Conservation (phyloP, 2,888 invertebrate genomes). For the Malthinus seriepunctatus region DNA sequence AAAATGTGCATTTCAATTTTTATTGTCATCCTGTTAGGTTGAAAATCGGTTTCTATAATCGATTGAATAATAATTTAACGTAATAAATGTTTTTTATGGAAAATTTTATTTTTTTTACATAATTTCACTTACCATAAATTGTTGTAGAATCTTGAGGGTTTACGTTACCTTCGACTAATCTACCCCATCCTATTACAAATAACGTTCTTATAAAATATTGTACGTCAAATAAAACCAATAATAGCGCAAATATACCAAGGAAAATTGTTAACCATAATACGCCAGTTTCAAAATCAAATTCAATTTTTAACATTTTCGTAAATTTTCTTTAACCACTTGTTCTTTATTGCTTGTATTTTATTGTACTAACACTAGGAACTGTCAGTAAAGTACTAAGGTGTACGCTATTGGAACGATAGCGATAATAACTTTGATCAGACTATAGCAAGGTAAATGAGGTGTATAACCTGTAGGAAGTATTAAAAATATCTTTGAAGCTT, state of each 20-base stretch:
- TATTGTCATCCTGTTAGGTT: too few relatives aligned
- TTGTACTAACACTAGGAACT: too few relatives aligned
- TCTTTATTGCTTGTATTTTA: too few relatives aligned
- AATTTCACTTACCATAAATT: conserved; percentile 79
- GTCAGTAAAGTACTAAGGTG: background rate
- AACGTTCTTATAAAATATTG: conserved; percentile 76
- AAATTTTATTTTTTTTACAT: too few relatives aligned
- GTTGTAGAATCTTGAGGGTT: conserved; percentile 71
- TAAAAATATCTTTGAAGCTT: too few relatives aligned
- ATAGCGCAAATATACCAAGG: conserved; percentile 43
- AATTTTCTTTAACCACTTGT: background rate
- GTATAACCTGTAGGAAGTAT: background rate
- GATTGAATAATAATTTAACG: too few relatives aligned
- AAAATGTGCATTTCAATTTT: too few relatives aligned
- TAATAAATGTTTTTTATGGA: too few relatives aligned
- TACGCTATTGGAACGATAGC: background rate
- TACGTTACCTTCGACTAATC: conserved; percentile 70
- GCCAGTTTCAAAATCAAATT: conserved; percentile 30
- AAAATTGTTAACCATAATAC: conserved; percentile 25
- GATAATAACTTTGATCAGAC: background rate
- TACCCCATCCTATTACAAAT: conserved; percentile 71
- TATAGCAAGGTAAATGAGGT: background rate
- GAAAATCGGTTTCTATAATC: too few relatives aligned
- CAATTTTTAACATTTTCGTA: conserved; percentile 32
- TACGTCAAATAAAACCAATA: conserved; percentile 77